Conservation (phyloP, 2,113 vertebrate genomes). For the Rafetus swinhoei region DNA sequence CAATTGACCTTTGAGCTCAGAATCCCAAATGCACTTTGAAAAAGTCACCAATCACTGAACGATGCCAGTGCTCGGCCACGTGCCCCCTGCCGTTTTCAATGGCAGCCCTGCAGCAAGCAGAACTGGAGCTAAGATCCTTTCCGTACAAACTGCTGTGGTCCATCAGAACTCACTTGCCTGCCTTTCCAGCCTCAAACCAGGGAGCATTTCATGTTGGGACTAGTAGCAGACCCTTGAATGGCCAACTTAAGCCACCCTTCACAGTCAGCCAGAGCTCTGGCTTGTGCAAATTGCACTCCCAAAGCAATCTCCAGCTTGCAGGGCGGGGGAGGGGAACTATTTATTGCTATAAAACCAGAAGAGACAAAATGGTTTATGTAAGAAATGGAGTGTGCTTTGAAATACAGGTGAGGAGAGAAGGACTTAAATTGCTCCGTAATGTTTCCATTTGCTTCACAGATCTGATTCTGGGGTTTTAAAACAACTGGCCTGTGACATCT, state of each 20-base stretch:
- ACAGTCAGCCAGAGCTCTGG: constrained; percentile 16
- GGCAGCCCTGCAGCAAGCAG: background rate
- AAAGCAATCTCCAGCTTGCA: constrained; percentile 53
- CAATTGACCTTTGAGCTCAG: constrained; percentile 54
- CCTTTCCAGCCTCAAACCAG: background rate
- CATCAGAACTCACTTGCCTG: constrained; percentile 38
- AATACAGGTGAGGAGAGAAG: constrained; percentile 67
- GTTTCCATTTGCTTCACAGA: constrained; percentile 73
- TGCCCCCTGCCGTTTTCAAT: constrained; percentile 9
- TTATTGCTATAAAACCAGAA: constrained; percentile 73
- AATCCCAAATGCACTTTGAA: constrained; percentile 14
- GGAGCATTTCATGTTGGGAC: background rate
- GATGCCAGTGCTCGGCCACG: constrained; percentile 44
- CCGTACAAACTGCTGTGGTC: background rate
- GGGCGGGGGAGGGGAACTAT: background rate
- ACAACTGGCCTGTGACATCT: constrained; percentile 71
- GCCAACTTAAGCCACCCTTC: constrained; percentile 2
- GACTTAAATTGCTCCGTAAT: constrained; percentile 55
- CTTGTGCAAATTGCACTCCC: constrained; percentile 44
- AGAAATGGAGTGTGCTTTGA: constrained; percentile 70
- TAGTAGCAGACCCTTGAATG: constrained; percentile 2
- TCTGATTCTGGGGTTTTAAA: constrained; percentile 79
- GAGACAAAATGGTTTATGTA: constrained; percentile 72
- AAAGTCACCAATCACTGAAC: constrained; percentile 23
- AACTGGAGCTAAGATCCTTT: background rate